These are phyloP conservation scores for Nanger granti DNA, from an alignment of 2,113 vertebrate genomes.

Conservation along the genomic window DNA sequence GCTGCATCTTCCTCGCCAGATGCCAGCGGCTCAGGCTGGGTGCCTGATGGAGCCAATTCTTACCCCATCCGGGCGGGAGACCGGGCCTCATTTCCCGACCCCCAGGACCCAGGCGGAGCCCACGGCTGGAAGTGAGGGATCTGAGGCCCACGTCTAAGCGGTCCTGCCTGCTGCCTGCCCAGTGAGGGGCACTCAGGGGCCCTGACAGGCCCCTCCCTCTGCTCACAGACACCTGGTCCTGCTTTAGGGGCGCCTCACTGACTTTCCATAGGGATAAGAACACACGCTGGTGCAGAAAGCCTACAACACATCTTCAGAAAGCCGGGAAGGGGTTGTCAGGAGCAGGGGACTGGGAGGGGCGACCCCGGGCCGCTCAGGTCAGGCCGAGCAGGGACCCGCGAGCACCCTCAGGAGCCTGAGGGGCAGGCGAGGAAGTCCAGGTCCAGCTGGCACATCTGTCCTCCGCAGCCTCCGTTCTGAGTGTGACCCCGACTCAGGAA, in stretches of 20 bases:
- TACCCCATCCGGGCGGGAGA: not conserved
- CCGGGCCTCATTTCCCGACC: not conserved
- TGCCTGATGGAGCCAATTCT: not conserved
- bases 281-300: not conserved
- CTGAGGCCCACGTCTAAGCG: not conserved
- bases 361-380: constrained; percentile 19
- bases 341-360: not conserved
- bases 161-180: not conserved
- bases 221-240: not conserved
- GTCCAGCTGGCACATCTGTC: not conserved
- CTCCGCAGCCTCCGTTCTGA: not conserved
- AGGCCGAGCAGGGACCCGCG: not conserved
- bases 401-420: not conserved
- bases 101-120: not conserved
- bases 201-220: not conserved
- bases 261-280: not conserved
- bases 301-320: not conserved
- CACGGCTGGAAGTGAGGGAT: not conserved
- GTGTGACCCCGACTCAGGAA: not conserved
- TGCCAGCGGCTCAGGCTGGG: not conserved
- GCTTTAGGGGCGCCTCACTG: not conserved
- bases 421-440: not conserved
- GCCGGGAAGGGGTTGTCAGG: not conserved
- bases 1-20: not conserved
- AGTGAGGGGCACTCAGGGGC: not conserved